Percentiles rank a stretch among this genome's conserved stretches.
Evolutionary conservation across 2,888 invertebrate species (phyloP).

Genomic region (Coenonympha arcania): DNA sequence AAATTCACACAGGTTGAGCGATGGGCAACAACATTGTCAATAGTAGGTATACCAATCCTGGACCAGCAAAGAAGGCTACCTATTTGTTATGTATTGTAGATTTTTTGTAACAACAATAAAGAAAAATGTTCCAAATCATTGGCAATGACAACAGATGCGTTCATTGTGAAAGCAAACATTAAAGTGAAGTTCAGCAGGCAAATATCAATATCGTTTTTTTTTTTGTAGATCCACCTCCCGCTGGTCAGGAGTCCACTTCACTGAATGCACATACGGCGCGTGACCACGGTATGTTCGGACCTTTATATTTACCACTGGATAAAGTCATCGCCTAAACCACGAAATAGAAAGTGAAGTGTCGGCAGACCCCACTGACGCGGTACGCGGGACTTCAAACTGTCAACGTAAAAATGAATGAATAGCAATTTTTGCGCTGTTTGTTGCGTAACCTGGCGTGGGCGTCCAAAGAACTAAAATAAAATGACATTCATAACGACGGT

Average conservation of each 20-base stretch:
- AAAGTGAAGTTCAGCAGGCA: background rate
- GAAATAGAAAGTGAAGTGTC: too few species aligned
- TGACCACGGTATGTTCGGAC: slow-evolving; percentile 18
- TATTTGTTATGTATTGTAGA: background rate
- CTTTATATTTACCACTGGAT: background rate
- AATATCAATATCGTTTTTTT: background rate
- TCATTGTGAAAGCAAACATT: slow-evolving; percentile 6
- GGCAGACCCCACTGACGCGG: too few species aligned
- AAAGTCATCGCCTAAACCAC: too few species aligned
- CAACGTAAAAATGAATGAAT: too few species aligned
- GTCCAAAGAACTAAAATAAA: too few species aligned
- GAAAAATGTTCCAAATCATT: too few species aligned
- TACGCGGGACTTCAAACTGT: too few species aligned
- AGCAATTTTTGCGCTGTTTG: too few species aligned
- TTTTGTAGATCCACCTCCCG: slow-evolving; percentile 48
- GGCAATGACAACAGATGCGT: background rate
- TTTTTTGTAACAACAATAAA: background rate
- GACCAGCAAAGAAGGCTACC: background rate
- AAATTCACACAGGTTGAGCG: too few species aligned
- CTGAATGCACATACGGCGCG: slow-evolving; percentile 18
- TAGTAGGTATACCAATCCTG: background rate
- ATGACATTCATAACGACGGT: too few species aligned
- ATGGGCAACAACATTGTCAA: too few species aligned
- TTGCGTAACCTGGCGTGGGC: too few species aligned
- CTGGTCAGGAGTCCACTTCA: slow-evolving; percentile 23